These are phyloP conservation scores for Lordiphosa andalusiaca DNA, from an alignment of 2,888 invertebrate genomes.

Conservation along the genomic window DNA sequence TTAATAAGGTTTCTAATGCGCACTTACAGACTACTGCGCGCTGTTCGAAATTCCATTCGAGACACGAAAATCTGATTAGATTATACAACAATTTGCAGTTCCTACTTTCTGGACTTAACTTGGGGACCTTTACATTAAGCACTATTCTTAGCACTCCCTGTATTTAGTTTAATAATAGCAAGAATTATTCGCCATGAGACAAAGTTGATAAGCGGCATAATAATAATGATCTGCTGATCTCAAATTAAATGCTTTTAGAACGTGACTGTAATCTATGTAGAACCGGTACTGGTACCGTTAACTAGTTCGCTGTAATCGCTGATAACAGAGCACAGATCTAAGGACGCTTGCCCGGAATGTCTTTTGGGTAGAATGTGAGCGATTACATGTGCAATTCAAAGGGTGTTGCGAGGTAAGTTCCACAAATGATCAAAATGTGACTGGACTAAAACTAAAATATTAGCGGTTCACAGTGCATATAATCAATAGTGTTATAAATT, in stretches of 20 bases:
- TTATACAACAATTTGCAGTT: no score
- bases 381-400: neutral
- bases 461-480: no score
- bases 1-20: conserved; percentile 3
- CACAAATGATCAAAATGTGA: no score
- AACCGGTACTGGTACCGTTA: conserved; percentile 8
- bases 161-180: conserved; percentile 2
- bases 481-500: no score
- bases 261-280: conserved; percentile 11
- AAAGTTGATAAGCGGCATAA: conserved; percentile 6
- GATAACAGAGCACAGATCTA: conserved; percentile 1
- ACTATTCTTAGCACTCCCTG: conserved; percentile 3
- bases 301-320: conserved; percentile 5
- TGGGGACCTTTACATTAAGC: neutral
- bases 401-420: no score
- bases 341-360: conserved; percentile 34
- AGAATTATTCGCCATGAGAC: neutral
- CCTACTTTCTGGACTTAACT: no score
- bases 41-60: no score
- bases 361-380: conserved; percentile 42
- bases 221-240: conserved; percentile 7
- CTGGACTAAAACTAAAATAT: no score
- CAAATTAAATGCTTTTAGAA: conserved; percentile 4
- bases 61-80: no score
- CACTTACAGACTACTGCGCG: neutral